These are phyloP conservation scores for Mastacembelus armatus DNA, from an alignment of 2,797 vertebrate species.

Conservation along the genomic window DNA sequence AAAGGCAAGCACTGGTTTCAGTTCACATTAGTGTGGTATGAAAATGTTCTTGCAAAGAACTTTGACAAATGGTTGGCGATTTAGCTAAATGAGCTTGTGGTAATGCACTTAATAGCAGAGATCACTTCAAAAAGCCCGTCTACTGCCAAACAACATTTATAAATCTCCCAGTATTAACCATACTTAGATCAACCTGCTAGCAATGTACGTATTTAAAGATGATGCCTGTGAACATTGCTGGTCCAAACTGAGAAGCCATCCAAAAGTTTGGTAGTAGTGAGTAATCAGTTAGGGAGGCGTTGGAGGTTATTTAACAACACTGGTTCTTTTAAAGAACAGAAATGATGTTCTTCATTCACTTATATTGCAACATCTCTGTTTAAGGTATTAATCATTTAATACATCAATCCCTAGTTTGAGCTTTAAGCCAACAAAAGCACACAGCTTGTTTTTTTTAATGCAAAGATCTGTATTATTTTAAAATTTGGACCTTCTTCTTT, in stretches of 20 bases:
- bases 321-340: too few relatives aligned
- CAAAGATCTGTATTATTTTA: not conserved
- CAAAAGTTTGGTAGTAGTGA: not conserved
- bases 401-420: not conserved
- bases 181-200: not conserved
- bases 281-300: not conserved
- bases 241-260: not conserved
- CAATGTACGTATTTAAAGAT: not conserved
- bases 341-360: too few relatives aligned
- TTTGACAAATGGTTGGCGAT: constrained; percentile 21
- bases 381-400: too few relatives aligned
- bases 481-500: not conserved
- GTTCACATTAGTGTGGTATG: constrained; percentile 20
- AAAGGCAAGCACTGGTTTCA: not conserved
- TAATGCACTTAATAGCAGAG: not conserved
- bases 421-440: not conserved
- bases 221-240: not conserved
- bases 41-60: constrained; percentile 20
- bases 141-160: not conserved
- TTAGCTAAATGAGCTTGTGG: constrained; percentile 29
- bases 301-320: not conserved
- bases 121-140: not conserved
- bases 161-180: not conserved
- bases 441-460: not conserved
- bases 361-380: not conserved